These are phyloP conservation scores for Baryphthengus martii DNA, from an alignment of 2,113 vertebrate genomes.

Conservation along the genomic window DNA sequence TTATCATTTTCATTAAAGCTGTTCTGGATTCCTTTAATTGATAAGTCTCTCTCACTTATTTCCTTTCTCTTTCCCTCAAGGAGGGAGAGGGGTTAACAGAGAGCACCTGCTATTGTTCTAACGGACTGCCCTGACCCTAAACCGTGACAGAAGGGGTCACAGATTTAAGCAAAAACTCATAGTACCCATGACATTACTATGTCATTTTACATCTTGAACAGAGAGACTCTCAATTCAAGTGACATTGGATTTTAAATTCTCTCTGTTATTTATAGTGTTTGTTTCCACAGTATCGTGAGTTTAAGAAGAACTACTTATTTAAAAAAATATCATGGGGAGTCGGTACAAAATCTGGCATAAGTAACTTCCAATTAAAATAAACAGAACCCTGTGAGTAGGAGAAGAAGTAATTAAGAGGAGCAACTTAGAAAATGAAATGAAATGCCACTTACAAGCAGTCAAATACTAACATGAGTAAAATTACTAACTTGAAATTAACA, in stretches of 20 bases:
- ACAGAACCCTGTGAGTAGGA: conserved; percentile 27
- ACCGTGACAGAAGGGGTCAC: background rate
- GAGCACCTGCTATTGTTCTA: no score
- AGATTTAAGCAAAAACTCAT: background rate
- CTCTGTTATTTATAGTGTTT: conserved; percentile 48
- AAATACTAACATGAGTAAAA: conserved; percentile 63
- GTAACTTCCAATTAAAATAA: conserved; percentile 50
- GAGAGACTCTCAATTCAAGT: conserved; percentile 3
- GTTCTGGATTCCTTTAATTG: no score
- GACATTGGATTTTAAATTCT: conserved; percentile 25
- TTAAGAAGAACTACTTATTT: conserved; percentile 49
- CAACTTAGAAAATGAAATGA: conserved; percentile 48
- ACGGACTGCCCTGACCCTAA: no score
- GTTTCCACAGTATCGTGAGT: conserved; percentile 7
- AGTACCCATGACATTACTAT: conserved; percentile 38
- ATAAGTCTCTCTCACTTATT: no score
- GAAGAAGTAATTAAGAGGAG: conserved; percentile 8
- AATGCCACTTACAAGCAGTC: conserved; percentile 45
- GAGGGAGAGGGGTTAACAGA: no score
- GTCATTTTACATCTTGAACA: conserved; percentile 13
- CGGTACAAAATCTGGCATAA: conserved; percentile 54
- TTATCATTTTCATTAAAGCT: no score
- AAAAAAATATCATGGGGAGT: background rate
- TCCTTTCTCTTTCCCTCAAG: no score
- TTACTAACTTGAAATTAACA: conserved; percentile 67